These are phyloP conservation scores for Indri indri DNA, from an alignment of 2,113 vertebrate species.

Conservation along the genomic window DNA sequence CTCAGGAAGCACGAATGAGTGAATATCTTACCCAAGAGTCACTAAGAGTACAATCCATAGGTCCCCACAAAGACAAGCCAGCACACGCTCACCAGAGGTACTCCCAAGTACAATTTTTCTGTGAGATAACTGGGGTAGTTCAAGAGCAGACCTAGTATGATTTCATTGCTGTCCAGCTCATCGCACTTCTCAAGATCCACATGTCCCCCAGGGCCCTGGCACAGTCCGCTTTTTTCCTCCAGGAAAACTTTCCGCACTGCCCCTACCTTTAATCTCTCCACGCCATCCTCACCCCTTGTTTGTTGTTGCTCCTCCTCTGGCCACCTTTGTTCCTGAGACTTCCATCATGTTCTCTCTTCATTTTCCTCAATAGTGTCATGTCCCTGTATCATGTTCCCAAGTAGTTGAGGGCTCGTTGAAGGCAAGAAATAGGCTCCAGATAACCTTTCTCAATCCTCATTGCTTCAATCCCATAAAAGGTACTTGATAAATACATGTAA, in stretches of 20 bases:
- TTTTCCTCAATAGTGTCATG: neutral
- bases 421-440: neutral
- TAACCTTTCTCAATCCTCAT: neutral
- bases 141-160: neutral
- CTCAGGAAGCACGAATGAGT: neutral
- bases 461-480: neutral
- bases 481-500: neutral
- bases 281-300: fast-evolving
- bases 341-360: neutral
- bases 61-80: neutral
- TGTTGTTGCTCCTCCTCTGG: neutral
- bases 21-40: neutral
- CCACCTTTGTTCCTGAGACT: neutral
- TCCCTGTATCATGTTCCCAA: neutral
- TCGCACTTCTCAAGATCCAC: neutral
- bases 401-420: neutral
- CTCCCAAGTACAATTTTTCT: neutral
- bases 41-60: neutral
- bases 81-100: neutral
- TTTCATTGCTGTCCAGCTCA: neutral
- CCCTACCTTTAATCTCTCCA: neutral
- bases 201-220: neutral
- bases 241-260: neutral
- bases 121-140: neutral
- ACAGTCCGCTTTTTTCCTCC: neutral